A percentile compares a stretch with the other conserved stretches of the same genome.
Evolutionary conservation across 2,113 vertebrate species (phyloP).

Genomic region (Daubentonia madagascariensis): DNA sequence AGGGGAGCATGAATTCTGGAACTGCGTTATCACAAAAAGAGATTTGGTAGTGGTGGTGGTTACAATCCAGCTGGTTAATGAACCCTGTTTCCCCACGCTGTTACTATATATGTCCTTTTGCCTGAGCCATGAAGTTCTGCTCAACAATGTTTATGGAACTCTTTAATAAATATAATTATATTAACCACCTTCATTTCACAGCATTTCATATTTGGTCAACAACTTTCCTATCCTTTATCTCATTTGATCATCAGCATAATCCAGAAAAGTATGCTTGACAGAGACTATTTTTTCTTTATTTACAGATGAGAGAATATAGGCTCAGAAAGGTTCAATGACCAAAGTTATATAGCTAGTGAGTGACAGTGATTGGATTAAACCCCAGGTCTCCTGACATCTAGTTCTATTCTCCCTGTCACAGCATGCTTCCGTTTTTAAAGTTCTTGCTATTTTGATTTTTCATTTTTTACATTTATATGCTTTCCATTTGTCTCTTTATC

Average conservation of each 20-base stretch:
- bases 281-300: not conserved
- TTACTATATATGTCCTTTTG: not conserved
- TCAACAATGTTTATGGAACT: not conserved
- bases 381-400: not conserved
- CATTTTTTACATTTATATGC: not conserved
- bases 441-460: conserved; percentile 17
- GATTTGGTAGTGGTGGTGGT: not conserved
- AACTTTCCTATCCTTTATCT: not conserved
- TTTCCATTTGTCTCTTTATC: not conserved
- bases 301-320: not conserved
- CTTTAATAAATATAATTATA: conserved; percentile 4
- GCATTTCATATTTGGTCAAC: not conserved
- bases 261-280: not conserved
- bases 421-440: not conserved
- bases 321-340: not conserved
- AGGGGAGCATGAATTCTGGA: not conserved
- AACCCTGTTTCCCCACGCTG: not conserved
- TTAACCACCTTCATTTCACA: not conserved
- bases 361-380: not conserved
- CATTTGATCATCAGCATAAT: not conserved
- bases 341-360: not conserved
- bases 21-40: not conserved
- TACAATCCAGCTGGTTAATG: not conserved
- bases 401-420: not conserved
- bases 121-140: not conserved